phyloP scores from a whole-genome alignment of 2,113 vertebrate genomes.

The Lynx canadensis region DNA sequence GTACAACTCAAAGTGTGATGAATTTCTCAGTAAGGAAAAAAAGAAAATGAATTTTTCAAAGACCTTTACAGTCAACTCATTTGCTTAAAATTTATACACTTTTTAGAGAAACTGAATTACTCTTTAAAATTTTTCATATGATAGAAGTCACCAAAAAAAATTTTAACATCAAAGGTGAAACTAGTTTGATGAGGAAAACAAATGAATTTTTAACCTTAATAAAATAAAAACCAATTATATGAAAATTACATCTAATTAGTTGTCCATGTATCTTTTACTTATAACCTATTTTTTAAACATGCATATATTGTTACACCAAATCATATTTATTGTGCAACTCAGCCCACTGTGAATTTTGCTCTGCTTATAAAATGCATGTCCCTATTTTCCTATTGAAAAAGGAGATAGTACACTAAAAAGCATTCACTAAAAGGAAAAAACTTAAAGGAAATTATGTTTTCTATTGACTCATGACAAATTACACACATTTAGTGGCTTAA shows the following conservation, averaged over 20 bases:
- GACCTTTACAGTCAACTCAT: background rate
- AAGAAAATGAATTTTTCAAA: background rate
- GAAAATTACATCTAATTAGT: background rate
- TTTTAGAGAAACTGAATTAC: slow-evolving; percentile 4
- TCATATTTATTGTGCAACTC: background rate
- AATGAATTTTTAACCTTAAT: background rate
- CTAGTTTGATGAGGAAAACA: background rate
- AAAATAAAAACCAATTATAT: background rate
- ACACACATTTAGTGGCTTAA: background rate
- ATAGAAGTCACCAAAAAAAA: background rate
- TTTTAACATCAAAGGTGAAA: background rate
- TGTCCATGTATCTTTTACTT: background rate
- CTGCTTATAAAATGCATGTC: background rate
- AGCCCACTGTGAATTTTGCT: background rate
- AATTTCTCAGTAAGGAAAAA: background rate
- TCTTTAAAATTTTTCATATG: background rate
- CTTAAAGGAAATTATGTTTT: background rate
- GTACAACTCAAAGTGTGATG: background rate
- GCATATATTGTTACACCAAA: background rate
- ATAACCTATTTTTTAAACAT: background rate
- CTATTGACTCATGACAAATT: background rate
- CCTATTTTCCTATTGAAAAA: background rate
- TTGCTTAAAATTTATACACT: background rate
- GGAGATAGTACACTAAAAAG: background rate
- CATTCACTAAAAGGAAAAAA: slow-evolving; percentile 5